Evolutionary conservation across 2,888 invertebrate genomes (phyloP).

Genomic region (Aphidoletes aphidimyza): DNA sequence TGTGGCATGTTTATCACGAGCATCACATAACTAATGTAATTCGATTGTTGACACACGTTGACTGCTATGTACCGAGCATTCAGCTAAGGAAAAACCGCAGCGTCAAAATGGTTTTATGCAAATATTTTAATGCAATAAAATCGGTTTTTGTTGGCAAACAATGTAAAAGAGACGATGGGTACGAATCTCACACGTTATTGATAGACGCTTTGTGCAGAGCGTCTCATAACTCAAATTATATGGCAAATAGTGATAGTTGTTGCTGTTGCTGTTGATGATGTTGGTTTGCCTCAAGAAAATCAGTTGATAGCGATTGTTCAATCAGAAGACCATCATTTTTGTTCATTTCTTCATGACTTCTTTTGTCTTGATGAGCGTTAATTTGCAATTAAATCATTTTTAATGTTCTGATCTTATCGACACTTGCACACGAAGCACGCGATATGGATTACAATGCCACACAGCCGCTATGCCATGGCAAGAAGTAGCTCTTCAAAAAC

Average conservation of each 20-base stretch:
- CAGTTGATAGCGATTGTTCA: too few relatives aligned
- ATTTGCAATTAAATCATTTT: slow-evolving; percentile 2
- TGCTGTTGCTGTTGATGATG: too few relatives aligned
- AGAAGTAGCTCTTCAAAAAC: too few relatives aligned
- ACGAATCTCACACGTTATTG: neutral
- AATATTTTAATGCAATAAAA: slow-evolving; percentile 28
- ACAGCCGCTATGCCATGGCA: too few relatives aligned
- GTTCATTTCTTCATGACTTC: too few relatives aligned
- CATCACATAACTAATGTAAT: neutral
- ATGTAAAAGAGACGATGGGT: neutral
- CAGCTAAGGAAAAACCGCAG: neutral
- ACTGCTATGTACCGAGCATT: neutral
- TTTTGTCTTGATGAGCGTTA: too few relatives aligned
- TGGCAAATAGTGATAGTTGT: too few relatives aligned
- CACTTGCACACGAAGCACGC: neutral
- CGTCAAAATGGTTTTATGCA: slow-evolving; percentile 40
- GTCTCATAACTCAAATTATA: too few relatives aligned
- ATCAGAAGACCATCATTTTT: too few relatives aligned
- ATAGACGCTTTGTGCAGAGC: neutral
- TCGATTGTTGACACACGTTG: slow-evolving; percentile 18
- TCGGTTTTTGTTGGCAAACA: neutral
- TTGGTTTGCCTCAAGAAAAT: too few relatives aligned
- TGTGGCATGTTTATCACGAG: neutral
- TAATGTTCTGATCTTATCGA: neutral
- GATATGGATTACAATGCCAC: neutral